These are phyloP conservation scores for Helostoma temminkii DNA, from an alignment of 2,797 vertebrate species.

Conservation along the genomic window DNA sequence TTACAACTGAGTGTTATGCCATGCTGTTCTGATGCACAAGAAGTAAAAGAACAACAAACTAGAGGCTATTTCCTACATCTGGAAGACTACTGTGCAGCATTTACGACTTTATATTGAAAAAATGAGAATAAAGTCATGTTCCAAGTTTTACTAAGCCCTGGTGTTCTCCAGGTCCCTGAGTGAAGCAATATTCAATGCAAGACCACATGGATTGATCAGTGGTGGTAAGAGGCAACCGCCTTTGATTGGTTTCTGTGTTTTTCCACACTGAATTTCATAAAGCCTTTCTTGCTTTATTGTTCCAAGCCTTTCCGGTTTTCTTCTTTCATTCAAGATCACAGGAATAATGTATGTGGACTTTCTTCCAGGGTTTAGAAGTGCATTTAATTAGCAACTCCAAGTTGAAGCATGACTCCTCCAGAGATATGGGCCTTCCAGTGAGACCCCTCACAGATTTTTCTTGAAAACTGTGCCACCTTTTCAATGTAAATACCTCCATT, in stretches of 20 bases:
- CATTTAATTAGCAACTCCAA: slow-evolving; percentile 43
- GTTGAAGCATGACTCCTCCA: slow-evolving; percentile 12
- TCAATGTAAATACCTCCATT: slow-evolving; percentile 42
- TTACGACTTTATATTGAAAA: background rate
- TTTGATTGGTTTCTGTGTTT: background rate
- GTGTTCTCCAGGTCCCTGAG: background rate
- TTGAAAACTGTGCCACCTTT: slow-evolving; percentile 37
- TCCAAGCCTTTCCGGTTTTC: background rate
- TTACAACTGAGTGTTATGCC: background rate
- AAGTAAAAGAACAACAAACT: background rate
- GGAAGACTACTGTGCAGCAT: background rate
- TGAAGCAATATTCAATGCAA: background rate
- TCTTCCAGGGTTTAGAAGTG: slow-evolving; percentile 12
- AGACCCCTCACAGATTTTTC: slow-evolving; percentile 16
- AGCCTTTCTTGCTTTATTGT: background rate
- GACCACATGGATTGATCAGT: background rate
- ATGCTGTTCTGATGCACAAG: background rate
- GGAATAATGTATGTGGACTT: background rate
- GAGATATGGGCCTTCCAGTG: background rate
- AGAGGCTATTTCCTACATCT: too few species aligned
- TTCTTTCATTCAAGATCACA: slow-evolving; percentile 5
- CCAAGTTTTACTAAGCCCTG: background rate
- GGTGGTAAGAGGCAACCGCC: background rate
- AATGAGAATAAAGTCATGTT: background rate
- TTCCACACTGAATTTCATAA: background rate